Evolutionary conservation across 2,113 vertebrate species (phyloP).

Genomic region (Centrocercus urophasianus): DNA sequence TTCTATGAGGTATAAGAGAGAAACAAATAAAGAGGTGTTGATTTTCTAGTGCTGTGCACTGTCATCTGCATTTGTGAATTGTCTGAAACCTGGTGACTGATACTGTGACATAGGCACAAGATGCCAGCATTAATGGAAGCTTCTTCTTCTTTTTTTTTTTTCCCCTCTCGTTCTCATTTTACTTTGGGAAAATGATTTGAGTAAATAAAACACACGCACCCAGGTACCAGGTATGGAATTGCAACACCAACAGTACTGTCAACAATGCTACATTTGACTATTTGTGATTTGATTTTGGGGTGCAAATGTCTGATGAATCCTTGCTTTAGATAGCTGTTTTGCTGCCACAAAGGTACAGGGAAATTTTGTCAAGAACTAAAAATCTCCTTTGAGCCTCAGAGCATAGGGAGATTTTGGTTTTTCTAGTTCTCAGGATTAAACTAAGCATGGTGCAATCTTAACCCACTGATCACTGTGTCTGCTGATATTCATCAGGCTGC

Average conservation of each 20-base stretch:
- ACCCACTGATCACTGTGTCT: background rate
- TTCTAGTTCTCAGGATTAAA: background rate
- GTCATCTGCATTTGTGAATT: background rate
- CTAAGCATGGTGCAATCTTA: accelerated
- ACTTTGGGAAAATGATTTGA: background rate
- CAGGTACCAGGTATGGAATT: background rate
- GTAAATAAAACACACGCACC: background rate
- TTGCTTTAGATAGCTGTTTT: background rate
- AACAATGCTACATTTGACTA: background rate
- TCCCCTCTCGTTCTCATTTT: background rate
- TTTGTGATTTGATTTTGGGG: background rate
- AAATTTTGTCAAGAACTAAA: background rate
- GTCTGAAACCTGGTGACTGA: background rate
- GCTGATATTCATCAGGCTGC: background rate
- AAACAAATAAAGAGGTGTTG: background rate
- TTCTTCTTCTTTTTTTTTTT: background rate
- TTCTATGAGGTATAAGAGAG: background rate
- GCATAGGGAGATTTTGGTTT: background rate
- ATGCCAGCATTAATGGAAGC: background rate
- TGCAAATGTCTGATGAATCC: background rate
- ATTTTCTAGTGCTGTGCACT: background rate
- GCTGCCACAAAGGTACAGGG: background rate
- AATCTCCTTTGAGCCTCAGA: background rate
- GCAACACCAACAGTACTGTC: background rate
- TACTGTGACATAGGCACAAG: background rate